phyloP scores from a whole-genome alignment of 2,888 invertebrate species.

The Holacanthella duospinosa region DNA sequence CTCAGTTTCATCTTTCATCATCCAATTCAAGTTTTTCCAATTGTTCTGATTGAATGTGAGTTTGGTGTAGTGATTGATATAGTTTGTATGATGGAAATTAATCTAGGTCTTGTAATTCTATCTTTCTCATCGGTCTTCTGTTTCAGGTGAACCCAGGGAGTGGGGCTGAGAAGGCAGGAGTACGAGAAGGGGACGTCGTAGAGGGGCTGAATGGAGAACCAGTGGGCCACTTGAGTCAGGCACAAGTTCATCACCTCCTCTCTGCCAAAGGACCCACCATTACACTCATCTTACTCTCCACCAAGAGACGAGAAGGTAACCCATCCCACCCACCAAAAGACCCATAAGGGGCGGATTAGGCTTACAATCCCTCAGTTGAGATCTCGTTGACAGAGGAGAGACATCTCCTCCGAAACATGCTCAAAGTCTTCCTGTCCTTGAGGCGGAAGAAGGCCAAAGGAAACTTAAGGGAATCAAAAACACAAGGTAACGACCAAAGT shows the following conservation, averaged over 20 bases:
- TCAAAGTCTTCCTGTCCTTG: neutral
- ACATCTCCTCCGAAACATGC: no score
- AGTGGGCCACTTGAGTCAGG: constrained; percentile 49
- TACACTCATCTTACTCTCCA: constrained; percentile 13
- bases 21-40: no score
- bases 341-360: neutral
- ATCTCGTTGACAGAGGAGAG: no score
- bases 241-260: constrained; percentile 31
- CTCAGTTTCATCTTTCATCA: no score
- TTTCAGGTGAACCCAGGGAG: constrained; percentile 73
- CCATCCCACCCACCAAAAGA: no score
- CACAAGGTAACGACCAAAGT: no score
- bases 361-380: no score
- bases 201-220: constrained; percentile 64
- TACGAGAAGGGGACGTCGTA: constrained; percentile 70
- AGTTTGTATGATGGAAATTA: no score
- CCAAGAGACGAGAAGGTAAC: neutral
- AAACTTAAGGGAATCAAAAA: neutral
- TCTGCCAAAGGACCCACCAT: constrained; percentile 30
- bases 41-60: no score
- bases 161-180: constrained; percentile 67
- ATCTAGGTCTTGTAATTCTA: no score
- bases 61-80: no score
- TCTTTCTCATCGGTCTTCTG: neutral
- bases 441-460: neutral